A percentile compares a stretch with the other conserved stretches of the same genome.
Conservation (phyloP, 2,888 invertebrate species). For the Brachypterus glaber region DNA sequence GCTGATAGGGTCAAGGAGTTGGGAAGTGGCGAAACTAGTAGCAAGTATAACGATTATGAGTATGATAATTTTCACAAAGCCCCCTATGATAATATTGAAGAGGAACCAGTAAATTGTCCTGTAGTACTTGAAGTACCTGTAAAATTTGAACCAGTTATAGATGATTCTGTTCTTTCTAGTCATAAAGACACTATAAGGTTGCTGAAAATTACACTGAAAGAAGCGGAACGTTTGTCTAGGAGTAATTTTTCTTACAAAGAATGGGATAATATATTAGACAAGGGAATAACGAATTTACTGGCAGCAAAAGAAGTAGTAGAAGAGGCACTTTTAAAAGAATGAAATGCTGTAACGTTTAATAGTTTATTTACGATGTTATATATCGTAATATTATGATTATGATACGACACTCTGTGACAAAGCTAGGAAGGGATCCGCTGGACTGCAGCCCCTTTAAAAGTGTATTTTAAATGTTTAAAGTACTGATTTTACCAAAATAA, state of each 20-base stretch:
- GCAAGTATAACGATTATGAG: too few relatives aligned
- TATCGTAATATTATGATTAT: too few relatives aligned
- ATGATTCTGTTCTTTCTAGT: slow-evolving; percentile 6
- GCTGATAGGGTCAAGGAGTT: slow-evolving; percentile 96
- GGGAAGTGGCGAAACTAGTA: slow-evolving; percentile 73
- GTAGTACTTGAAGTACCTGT: slow-evolving; percentile 11
- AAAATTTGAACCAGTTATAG: too few relatives aligned
- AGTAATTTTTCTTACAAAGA: not conserved
- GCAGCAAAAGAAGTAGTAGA: not conserved
- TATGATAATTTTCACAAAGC: too few relatives aligned
- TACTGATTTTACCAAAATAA: too few relatives aligned
- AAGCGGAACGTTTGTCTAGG: not conserved
- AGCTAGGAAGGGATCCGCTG: too few relatives aligned
- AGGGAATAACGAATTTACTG: not conserved
- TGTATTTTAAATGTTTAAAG: too few relatives aligned
- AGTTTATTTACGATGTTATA: too few relatives aligned
- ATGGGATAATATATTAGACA: slow-evolving; percentile 1
- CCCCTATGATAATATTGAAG: too few relatives aligned
- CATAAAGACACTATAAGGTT: slow-evolving; percentile 48
- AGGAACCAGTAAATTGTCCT: not conserved
- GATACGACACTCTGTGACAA: too few relatives aligned
- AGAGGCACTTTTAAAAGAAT: not conserved
- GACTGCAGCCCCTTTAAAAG: too few relatives aligned
- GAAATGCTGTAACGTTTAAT: too few relatives aligned
- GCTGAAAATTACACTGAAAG: not conserved